Evolutionary conservation across 2,888 invertebrate species (phyloP).

Genomic region (Heliconius erato): DNA sequence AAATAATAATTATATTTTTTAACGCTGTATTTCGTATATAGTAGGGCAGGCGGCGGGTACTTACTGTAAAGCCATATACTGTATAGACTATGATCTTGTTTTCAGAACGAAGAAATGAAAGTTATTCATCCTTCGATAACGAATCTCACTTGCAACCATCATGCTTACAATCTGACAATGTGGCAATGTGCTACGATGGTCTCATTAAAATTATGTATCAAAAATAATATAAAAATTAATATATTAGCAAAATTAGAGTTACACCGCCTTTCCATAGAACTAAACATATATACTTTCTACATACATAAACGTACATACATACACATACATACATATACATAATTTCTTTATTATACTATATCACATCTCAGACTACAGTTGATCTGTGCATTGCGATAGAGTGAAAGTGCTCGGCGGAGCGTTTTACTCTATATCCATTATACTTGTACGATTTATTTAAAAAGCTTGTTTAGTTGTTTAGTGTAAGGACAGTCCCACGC

Average conservation of each 20-base stretch:
- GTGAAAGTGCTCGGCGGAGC: slow-evolving; percentile 62
- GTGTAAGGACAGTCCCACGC: no score
- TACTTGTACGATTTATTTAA: not conserved
- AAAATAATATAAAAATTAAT: not conserved
- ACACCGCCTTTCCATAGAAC: not conserved
- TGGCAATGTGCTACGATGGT: no score
- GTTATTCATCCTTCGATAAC: not conserved
- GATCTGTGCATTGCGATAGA: slow-evolving; percentile 46
- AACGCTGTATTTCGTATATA: not conserved
- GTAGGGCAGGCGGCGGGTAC: not conserved
- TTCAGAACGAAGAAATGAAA: not conserved
- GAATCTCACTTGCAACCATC: not conserved
- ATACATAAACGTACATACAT: slow-evolving; percentile 16
- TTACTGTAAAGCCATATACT: no score
- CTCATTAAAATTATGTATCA: no score
- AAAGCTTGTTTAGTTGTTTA: not conserved
- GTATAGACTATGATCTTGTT: not conserved
- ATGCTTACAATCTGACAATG: not conserved
- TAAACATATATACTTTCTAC: slow-evolving; percentile 24
- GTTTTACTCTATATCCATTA: slow-evolving; percentile 51
- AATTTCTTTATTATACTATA: slow-evolving; percentile 26
- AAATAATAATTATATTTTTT: no score
- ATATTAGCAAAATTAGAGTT: not conserved
- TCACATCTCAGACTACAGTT: slow-evolving; percentile 37
- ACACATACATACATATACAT: slow-evolving; percentile 13